Evolutionary conservation across 1,140 invertebrate genomes (phyloP).

Genomic region (Ostrea edulis): DNA sequence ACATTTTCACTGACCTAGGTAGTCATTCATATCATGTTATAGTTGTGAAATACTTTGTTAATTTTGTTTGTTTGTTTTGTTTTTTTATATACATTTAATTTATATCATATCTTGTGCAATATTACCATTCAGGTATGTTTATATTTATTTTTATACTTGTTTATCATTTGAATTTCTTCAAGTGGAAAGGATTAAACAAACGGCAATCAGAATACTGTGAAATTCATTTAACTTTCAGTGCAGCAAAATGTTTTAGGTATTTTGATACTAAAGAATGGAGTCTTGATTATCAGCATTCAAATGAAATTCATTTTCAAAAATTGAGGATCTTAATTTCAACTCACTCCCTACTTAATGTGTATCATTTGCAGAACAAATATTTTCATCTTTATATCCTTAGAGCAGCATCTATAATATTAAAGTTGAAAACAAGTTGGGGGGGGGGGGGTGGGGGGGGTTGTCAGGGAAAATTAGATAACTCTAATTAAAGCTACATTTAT

Average conservation of each 20-base stretch:
- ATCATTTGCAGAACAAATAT: too few relatives aligned
- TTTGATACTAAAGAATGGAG: too few relatives aligned
- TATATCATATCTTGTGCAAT: slow-evolving; percentile 32
- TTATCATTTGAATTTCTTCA: slow-evolving; percentile 1
- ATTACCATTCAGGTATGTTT: slow-evolving; percentile 24
- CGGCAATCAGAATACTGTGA: not conserved
- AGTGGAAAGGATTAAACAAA: not conserved
- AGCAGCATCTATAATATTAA: too few relatives aligned
- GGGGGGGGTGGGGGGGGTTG: too few relatives aligned
- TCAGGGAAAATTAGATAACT: too few relatives aligned
- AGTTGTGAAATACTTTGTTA: slow-evolving; percentile 28
- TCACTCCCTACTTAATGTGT: too few relatives aligned
- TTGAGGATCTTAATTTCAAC: too few relatives aligned
- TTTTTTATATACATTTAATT: slow-evolving; percentile 36
- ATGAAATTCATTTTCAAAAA: too few relatives aligned
- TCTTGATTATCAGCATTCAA: too few relatives aligned
- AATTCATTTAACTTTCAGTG: not conserved
- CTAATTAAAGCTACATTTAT: too few relatives aligned
- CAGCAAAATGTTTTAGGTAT: not conserved
- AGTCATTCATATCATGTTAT: slow-evolving; percentile 15
- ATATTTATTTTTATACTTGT: slow-evolving; percentile 24
- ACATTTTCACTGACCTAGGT: not conserved
- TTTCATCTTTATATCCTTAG: too few relatives aligned
- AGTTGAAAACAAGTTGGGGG: too few relatives aligned
- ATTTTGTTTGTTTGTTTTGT: slow-evolving; percentile 3